These are phyloP conservation scores for Galeopsomyia nigrocyanea DNA, from an alignment of 2,888 invertebrate species.

Conservation along the genomic window DNA sequence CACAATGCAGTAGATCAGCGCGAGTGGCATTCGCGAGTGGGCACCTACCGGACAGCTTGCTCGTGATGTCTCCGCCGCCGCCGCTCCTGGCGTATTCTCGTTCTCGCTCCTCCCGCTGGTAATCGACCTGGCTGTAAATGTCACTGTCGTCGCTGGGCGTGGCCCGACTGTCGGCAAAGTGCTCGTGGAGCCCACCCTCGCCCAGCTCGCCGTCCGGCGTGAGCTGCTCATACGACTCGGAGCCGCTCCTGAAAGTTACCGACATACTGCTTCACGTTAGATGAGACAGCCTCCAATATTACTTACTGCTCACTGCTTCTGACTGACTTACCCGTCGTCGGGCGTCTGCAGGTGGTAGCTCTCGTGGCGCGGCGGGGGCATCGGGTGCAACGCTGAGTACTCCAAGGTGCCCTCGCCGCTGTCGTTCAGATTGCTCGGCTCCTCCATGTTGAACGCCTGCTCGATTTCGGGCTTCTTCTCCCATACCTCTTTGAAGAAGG, in stretches of 20 bases:
- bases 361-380: constrained; percentile 83
- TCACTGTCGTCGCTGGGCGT: constrained; percentile 78
- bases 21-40: neutral
- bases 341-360: constrained; percentile 79
- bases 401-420: constrained; percentile 81
- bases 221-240: constrained; percentile 74
- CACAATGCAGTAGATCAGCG: neutral
- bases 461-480: constrained; percentile 96
- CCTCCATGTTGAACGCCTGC: constrained; percentile 91
- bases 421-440: constrained; percentile 74
- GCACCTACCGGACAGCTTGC: constrained; percentile 63
- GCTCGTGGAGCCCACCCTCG: constrained; percentile 64
- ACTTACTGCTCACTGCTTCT: constrained; percentile 41
- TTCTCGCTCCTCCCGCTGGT: constrained; percentile 73
- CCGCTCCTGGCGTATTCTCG: constrained; percentile 58
- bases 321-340: constrained; percentile 71
- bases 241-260: constrained; percentile 70
- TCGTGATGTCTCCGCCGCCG: constrained; percentile 62
- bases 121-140: constrained; percentile 76
- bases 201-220: constrained; percentile 69
- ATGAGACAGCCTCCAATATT: constrained; percentile 48
- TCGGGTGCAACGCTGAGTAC: constrained; percentile 73
- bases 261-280: constrained; percentile 69
- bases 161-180: constrained; percentile 65
- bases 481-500: constrained; percentile 97